A percentile compares a stretch with the other conserved stretches of the same genome.
Conservation (phyloP, 2,888 invertebrate species). For the Lapara coniferarum region DNA sequence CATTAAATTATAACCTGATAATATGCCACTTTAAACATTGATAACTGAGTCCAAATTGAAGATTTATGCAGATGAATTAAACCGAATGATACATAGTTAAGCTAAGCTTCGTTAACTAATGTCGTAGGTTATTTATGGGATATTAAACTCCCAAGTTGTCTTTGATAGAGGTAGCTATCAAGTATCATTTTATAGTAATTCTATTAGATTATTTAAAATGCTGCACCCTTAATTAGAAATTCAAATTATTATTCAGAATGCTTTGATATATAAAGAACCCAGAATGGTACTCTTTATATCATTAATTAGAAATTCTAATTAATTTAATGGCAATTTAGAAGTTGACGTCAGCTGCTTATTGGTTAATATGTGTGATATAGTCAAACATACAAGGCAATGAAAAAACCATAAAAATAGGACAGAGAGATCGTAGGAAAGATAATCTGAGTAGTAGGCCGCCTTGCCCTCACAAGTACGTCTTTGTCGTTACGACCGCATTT, state of each 20-base stretch:
- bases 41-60: not conserved
- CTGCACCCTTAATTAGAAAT: not conserved
- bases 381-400: too few relatives aligned
- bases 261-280: too few relatives aligned
- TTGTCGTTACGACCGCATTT: too few relatives aligned
- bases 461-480: too few relatives aligned
- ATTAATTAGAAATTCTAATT: not conserved
- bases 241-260: not conserved
- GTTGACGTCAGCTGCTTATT: too few relatives aligned
- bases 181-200: not conserved
- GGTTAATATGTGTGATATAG: too few relatives aligned
- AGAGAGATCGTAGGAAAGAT: too few relatives aligned
- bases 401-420: too few relatives aligned
- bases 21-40: too few relatives aligned
- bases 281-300: not conserved
- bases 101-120: slow-evolving; percentile 16
- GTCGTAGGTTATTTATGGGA: slow-evolving; percentile 1
- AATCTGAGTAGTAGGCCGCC: too few relatives aligned
- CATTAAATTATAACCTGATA: too few relatives aligned
- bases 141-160: slow-evolving; percentile 1
- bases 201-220: not conserved
- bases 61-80: slow-evolving; percentile 18
- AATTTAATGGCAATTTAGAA: too few relatives aligned
- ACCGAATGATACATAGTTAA: slow-evolving; percentile 11
- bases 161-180: not conserved